Evolutionary conservation across 2,888 invertebrate genomes (phyloP), one percentile per base, ranked within the genome.

Genomic region (Tryphoninae sp.): DNA sequence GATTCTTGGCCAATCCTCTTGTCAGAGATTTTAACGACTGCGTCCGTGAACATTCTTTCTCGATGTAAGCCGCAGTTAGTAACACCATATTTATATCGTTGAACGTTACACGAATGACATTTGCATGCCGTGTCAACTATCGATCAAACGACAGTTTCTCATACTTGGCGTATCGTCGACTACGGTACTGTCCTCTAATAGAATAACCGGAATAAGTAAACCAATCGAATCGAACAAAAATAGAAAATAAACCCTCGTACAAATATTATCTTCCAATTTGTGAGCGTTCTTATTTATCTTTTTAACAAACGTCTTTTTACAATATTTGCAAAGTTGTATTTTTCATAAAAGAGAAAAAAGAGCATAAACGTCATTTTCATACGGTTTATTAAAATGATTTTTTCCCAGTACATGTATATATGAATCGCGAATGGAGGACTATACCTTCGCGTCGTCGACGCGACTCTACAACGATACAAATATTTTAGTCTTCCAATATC

Each of bases 11-110:
- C 33, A 88, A 80, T 58, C 84, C 85, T 75, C 86, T 89, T 22
- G 86, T 88, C 2, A 89, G 84, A 1, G 89, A 88, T 86, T 90
- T 91, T 2, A 64, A 78, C 1, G 84, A 85, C 74, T 87, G 87
- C n/a, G 84, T 83, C 62, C 89, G 87, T 42, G 85, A 84, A 81
- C 85, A 89, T 83, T 88, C 89, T 75, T 80, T 89, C 73, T 90
- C 88, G 9, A 91, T 83, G 45, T 88, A 87, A 3, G 86, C 84
- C 2, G 86, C 76, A 13, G 89, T 91, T 83, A 91, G 84, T 86
- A 86, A 86, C n/a, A 89, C 90, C 91, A 90, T 91, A 64, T 77
- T 81, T 65, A 7, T 16, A 69, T 69, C n/a, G 19, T 42, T 55
- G 19, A 19, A 40, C 11, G 11, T 40, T 6, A 40, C 40, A 26